Evolutionary conservation across 2,888 invertebrate genomes (phyloP), one percentile per base, ranked within the genome.

Genomic region (Cephus pulcher): DNA sequence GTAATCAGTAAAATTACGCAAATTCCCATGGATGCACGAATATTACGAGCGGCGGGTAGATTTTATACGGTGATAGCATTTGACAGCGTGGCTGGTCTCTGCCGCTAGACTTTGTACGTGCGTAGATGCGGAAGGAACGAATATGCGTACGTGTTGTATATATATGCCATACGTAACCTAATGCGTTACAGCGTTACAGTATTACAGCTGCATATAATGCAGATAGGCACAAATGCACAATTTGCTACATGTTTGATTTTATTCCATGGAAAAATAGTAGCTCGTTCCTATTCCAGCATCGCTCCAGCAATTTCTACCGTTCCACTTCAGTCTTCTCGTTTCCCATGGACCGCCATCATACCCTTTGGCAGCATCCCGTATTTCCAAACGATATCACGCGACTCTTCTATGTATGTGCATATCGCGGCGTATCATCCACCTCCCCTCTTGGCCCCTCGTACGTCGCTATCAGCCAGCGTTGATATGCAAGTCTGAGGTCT

Each of bases 61-160:
- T 82, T 82, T 82, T 79, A 84, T 80, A 75, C 82, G 77, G 76
- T 81, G 84, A 85, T 84, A 81, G 79, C 80, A 82, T 82, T 83
- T 81, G 85, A 85, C 83, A 80, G 82, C 79, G 6, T 23, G 23
- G 23, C 9, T 56, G 2, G 0, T 23, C 23, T 23, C 23, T 79
- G 81, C 78, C 69, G 70, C 37, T 79, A 75, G 76, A 79, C 80
- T 74, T 69, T 82, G 80, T 73, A 84, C 82, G 80, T 76, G 82
- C 56, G 80, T 75, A 74, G 76, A 70, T 74, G 78, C 76, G 40
- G 40, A 37, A n/a, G 69, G 33, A 40, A 68, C 34, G 35, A 37
- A 15, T 78, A 40, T 79, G 34, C 80, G 9, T 56, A 23, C 23
- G 9, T 9, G 56, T 23, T 56, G 9, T 9, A 56, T 56, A 23